These are phyloP conservation scores for Pampus argenteus DNA, from an alignment of 2,797 vertebrate genomes.

Conservation along the genomic window DNA sequence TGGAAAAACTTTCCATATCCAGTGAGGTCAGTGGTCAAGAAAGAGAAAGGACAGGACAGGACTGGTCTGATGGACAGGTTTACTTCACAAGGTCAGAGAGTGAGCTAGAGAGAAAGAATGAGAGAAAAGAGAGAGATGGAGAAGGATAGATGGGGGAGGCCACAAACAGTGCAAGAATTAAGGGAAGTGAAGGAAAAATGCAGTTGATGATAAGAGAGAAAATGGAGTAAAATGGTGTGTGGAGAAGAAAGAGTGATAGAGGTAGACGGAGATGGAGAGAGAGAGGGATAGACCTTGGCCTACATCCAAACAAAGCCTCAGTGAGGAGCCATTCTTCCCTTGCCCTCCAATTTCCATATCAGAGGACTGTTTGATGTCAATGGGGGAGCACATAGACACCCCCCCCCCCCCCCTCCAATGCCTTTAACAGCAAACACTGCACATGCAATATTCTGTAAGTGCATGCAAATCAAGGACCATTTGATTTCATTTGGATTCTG, in stretches of 20 bases:
- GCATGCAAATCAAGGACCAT: conserved; percentile 88
- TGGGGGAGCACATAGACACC: conserved; percentile 87
- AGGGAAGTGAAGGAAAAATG: conserved; percentile 17
- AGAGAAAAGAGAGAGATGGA: neutral
- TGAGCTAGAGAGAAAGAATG: neutral
- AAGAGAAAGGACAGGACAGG: conserved; percentile 2
- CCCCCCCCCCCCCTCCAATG: conserved; percentile 80
- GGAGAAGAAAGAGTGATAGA: conserved; percentile 43
- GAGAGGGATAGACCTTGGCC: conserved; percentile 86
- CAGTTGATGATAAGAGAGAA: conserved; percentile 31
- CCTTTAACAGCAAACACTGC: conserved; percentile 92
- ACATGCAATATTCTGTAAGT: conserved; percentile 90
- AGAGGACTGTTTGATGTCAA: conserved; percentile 98
- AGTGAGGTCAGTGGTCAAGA: conserved; percentile 21
- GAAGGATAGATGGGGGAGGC: neutral
- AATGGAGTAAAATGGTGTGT: conserved; percentile 39
- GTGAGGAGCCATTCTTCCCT: conserved; percentile 88
- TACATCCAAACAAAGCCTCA: conserved; percentile 90
- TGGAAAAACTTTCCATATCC: neutral
- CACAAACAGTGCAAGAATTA: conserved; percentile 3
- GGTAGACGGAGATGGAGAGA: conserved; percentile 51
- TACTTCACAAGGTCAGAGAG: neutral
- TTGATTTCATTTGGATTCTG: conserved; percentile 89
- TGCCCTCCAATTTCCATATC: conserved; percentile 94
- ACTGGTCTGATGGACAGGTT: neutral